phyloP scores from a whole-genome alignment of 1,140 invertebrate species.

The Pachyrhynchus sulphureomaculatus region DNA sequence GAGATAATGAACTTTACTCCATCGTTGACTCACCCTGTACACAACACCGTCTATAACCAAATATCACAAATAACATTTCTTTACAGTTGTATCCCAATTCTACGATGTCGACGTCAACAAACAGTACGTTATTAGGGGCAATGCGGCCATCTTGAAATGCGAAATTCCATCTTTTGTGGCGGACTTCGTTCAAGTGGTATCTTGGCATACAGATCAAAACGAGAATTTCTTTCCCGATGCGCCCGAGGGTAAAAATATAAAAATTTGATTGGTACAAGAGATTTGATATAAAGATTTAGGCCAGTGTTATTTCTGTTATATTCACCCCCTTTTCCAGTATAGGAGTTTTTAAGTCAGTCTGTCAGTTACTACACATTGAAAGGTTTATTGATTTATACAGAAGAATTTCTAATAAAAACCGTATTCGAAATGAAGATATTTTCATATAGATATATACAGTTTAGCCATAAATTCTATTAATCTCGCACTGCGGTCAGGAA shows the following conservation, averaged over 20 bases:
- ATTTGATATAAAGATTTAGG: slow-evolving; percentile 26
- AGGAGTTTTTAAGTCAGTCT: too few relatives aligned
- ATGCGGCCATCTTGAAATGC: slow-evolving; percentile 89
- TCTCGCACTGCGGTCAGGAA: too few relatives aligned
- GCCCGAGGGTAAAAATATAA: slow-evolving; percentile 59
- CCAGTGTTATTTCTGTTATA: slow-evolving; percentile 8
- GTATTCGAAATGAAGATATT: too few relatives aligned
- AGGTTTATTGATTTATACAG: too few relatives aligned
- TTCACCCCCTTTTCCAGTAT: background rate
- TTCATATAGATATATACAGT: too few relatives aligned
- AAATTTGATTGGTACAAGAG: slow-evolving; percentile 19
- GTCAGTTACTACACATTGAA: too few relatives aligned
- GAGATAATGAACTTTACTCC: too few relatives aligned
- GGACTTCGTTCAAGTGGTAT: slow-evolving; percentile 85
- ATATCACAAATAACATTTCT: too few relatives aligned
- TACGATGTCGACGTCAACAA: slow-evolving; percentile 88
- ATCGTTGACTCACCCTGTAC: too few relatives aligned
- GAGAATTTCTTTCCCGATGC: slow-evolving; percentile 67
- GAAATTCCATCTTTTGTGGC: slow-evolving; percentile 89
- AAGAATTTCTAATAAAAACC: too few relatives aligned
- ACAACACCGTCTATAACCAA: too few relatives aligned
- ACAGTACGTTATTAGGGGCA: slow-evolving; percentile 88
- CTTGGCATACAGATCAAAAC: slow-evolving; percentile 82
- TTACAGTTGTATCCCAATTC: slow-evolving; percentile 78
- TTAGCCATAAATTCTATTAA: too few relatives aligned